A percentile compares a stretch with the other conserved stretches of the same genome.
These are phyloP conservation scores for Eristalis pertinax DNA, from an alignment of 2,888 invertebrate species.

Conservation along the genomic window DNA sequence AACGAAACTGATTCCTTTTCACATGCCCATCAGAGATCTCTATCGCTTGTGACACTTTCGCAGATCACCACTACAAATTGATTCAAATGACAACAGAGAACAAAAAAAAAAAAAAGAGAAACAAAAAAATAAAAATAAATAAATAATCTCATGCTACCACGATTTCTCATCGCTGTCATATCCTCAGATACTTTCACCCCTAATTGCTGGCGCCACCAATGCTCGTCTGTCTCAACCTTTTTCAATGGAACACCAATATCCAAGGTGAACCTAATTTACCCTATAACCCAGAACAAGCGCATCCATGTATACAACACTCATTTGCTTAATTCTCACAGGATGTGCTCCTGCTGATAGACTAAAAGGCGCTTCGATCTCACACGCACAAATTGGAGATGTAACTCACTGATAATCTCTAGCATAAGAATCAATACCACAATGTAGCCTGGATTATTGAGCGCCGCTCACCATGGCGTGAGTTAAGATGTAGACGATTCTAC, in stretches of 20 bases:
- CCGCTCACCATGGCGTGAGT: constrained; percentile 35
- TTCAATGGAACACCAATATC: constrained; percentile 2
- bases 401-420: constrained; percentile 51
- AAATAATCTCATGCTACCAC: not conserved
- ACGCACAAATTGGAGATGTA: constrained; percentile 67
- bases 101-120: not conserved
- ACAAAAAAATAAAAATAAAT: not conserved
- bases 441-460: constrained; percentile 12
- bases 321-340: constrained; percentile 50
- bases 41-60: not conserved
- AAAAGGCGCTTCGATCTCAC: constrained; percentile 60
- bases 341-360: constrained; percentile 65
- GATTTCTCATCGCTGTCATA: not conserved
- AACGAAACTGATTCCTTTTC: not conserved
- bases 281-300: not conserved
- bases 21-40: not conserved
- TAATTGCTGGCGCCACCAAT: constrained; percentile 1
- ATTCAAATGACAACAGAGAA: not conserved
- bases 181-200: not conserved
- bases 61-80: not conserved
- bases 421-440: constrained; percentile 39
- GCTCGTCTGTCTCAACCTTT: not conserved
- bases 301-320: constrained; percentile 6
- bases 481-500: constrained; percentile 40
- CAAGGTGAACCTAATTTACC: constrained; percentile 4